These are phyloP conservation scores for Megalonaias nervosa DNA, from an alignment of 1,140 invertebrate species.

Conservation along the genomic window DNA sequence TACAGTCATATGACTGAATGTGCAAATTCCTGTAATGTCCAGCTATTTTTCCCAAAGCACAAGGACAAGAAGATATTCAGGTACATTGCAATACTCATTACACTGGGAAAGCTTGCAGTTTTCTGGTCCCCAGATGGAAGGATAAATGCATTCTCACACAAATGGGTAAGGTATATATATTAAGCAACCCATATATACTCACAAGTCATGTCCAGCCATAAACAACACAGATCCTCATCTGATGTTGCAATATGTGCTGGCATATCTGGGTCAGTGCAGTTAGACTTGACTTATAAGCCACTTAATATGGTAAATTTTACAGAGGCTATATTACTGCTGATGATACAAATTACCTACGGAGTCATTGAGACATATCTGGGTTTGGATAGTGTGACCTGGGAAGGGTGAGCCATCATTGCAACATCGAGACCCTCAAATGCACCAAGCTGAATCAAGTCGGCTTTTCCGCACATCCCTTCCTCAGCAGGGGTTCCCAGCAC, in stretches of 20 bases:
- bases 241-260: no score
- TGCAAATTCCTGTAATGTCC: no score
- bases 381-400: conserved; percentile 43
- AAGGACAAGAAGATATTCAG: no score
- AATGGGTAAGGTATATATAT: neutral
- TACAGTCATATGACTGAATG: no score
- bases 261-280: neutral
- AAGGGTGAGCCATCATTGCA: conserved; percentile 72
- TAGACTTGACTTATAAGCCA: no score
- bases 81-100: no score
- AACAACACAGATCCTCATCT: no score
- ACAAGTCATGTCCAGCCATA: no score
- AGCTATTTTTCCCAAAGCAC: no score
- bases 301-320: neutral
- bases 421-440: conserved; percentile 68
- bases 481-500: conserved; percentile 71
- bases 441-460: conserved; percentile 65
- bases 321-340: neutral
- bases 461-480: conserved; percentile 71
- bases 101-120: neutral
- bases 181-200: neutral
- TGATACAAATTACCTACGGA: conserved; percentile 33
- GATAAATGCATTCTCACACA: neutral
- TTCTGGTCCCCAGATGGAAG: neutral
- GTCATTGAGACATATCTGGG: conserved; percentile 54